Conservation (phyloP, 2,888 invertebrate species). For the Clitarchus hookeri region DNA sequence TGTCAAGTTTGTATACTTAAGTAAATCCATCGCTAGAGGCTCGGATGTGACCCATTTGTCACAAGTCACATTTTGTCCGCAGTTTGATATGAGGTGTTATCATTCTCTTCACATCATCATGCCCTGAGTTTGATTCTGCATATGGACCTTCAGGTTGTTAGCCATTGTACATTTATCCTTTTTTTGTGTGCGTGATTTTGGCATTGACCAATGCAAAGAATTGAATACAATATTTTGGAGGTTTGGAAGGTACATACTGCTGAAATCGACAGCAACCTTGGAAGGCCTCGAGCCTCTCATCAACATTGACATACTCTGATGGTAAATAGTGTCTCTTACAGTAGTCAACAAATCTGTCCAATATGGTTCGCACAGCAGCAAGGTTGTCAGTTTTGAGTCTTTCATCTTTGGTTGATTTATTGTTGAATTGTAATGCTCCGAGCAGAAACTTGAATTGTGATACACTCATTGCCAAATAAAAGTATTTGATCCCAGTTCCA, state of each 20-base stretch:
- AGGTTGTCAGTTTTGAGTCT: no score
- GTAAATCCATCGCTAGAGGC: slow-evolving; percentile 31
- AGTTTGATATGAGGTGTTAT: slow-evolving; percentile 38
- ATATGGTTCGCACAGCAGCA: no score
- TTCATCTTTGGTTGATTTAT: no score
- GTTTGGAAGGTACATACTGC: slow-evolving; percentile 50
- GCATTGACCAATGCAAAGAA: slow-evolving; percentile 45
- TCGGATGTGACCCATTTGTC: no score
- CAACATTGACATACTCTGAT: no score
- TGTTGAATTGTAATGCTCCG: no score
- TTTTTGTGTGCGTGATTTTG: slow-evolving; percentile 41
- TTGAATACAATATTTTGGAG: slow-evolving; percentile 48
- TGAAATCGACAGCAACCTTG: slow-evolving; percentile 44
- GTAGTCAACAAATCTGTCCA: no score
- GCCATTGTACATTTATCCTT: slow-evolving; percentile 44
- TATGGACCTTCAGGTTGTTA: slow-evolving; percentile 43
- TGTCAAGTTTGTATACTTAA: slow-evolving; percentile 31
- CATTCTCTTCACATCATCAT: slow-evolving; percentile 41
- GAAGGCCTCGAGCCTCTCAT: no score
- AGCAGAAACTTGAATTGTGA: no score
- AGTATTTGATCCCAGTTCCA: no score
- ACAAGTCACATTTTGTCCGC: slow-evolving; percentile 44
- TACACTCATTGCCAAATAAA: no score
- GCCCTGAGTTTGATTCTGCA: slow-evolving; percentile 40
- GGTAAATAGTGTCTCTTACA: no score